Conservation (phyloP, 2,888 invertebrate species). For the Caenorhabditis auriculariae region DNA sequence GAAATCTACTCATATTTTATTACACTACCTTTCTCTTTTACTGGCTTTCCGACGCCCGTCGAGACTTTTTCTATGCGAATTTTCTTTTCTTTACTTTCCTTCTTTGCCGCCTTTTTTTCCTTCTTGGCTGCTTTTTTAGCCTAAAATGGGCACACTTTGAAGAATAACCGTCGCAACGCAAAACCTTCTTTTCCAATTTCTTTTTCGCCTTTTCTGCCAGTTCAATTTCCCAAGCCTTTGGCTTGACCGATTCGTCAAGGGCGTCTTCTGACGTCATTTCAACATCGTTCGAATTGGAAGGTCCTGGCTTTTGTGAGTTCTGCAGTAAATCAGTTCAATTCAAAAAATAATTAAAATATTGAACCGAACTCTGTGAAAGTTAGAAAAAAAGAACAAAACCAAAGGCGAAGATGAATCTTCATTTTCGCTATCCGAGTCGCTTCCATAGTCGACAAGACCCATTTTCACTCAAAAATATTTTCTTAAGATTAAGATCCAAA, state of each 20-base stretch:
- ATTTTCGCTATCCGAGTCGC: slow-evolving; percentile 22
- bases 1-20: background rate
- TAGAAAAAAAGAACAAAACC: background rate
- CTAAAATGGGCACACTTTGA: background rate
- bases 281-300: slow-evolving; percentile 5
- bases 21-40: slow-evolving; percentile 8
- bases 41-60: slow-evolving; percentile 3
- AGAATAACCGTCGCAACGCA: background rate
- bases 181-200: slow-evolving; percentile 31
- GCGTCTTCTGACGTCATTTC: slow-evolving; percentile 27
- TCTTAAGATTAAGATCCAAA: too few relatives aligned
- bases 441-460: slow-evolving; percentile 29
- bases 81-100: slow-evolving; percentile 7
- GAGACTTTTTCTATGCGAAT: slow-evolving; percentile 9
- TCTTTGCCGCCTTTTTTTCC: slow-evolving; percentile 15
- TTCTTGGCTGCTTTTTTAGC: slow-evolving; percentile 23
- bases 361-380: too few relatives aligned
- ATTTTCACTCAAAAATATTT: slow-evolving; percentile 1
- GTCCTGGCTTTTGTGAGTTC: background rate
- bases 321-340: background rate
- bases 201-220: slow-evolving; percentile 31
- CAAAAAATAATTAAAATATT: too few relatives aligned
- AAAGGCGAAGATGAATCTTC: slow-evolving; percentile 3
- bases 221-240: slow-evolving; percentile 46
- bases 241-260: slow-evolving; percentile 44